These are phyloP conservation scores for Rhingia campestris DNA, from an alignment of 2,888 invertebrate species.

Conservation along the genomic window DNA sequence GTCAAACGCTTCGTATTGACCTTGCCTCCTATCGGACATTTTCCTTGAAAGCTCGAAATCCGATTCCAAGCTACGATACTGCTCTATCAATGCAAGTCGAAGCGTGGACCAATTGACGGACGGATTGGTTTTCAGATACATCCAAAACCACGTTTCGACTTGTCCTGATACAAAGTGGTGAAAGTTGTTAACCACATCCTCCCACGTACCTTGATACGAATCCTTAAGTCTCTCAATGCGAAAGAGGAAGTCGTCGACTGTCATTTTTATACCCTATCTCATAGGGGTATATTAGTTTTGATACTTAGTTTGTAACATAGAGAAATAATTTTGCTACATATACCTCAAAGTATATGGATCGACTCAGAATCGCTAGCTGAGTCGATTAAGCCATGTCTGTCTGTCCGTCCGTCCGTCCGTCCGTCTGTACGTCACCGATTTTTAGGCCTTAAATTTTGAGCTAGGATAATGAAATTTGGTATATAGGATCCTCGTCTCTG, in stretches of 20 bases:
- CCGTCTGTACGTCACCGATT: no score
- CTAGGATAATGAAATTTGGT: no score
- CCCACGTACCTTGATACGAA: not conserved
- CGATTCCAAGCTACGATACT: not conserved
- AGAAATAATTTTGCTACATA: no score
- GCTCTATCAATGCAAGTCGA: not conserved
- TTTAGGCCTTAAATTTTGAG: no score
- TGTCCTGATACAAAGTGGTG: not conserved
- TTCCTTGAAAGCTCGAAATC: not conserved
- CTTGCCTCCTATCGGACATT: not conserved
- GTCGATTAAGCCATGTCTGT: no score
- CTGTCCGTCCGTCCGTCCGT: no score
- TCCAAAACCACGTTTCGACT: slow-evolving; percentile 6
- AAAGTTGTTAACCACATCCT: not conserved
- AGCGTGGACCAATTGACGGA: not conserved
- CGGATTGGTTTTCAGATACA: not conserved
- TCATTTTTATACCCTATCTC: no score
- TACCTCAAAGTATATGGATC: no score
- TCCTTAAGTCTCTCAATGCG: not conserved
- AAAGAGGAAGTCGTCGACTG: not conserved
- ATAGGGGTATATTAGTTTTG: no score
- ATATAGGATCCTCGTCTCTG: no score
- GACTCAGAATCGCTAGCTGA: no score
- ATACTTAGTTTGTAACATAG: no score
- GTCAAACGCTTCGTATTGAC: not conserved